Conservation (phyloP, 2,113 vertebrate species). For the Odontesthes bonariensis region DNA sequence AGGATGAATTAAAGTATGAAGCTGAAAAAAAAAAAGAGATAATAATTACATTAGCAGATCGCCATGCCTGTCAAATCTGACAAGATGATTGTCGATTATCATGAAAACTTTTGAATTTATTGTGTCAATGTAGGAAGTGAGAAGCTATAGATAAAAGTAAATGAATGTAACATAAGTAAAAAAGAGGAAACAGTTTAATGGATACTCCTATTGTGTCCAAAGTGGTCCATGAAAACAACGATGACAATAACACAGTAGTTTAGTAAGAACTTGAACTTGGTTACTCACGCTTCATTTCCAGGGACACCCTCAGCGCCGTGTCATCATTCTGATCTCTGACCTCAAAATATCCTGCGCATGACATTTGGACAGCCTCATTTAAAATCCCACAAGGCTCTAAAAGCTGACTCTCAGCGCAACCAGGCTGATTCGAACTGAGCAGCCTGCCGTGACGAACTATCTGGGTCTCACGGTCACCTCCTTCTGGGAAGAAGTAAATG, state of each 20-base stretch:
- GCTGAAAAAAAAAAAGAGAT: slow-evolving; percentile 3
- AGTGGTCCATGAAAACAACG: too few relatives aligned
- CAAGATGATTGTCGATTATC: background rate
- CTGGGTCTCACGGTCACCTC: accelerated
- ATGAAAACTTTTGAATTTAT: too few relatives aligned
- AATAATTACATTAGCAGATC: background rate
- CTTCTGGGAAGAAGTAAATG: slow-evolving; percentile 36
- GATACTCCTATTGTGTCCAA: too few relatives aligned
- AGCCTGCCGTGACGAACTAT: slow-evolving; percentile 6
- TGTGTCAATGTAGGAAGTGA: too few relatives aligned
- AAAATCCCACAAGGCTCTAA: slow-evolving; percentile 25
- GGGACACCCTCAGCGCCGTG: background rate
- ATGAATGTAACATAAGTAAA: background rate
- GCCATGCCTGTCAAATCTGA: background rate
- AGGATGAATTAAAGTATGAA: accelerated
- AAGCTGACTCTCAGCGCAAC: background rate
- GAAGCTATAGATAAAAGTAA: too few relatives aligned
- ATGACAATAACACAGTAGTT: background rate
- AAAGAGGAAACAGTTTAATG: background rate
- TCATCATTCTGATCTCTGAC: slow-evolving; percentile 24
- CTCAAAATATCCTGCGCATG: slow-evolving; percentile 17
- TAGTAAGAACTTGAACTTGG: slow-evolving; percentile 1
- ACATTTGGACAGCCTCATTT: accelerated
- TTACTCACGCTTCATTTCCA: slow-evolving; percentile 28
- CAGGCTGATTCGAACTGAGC: accelerated